A percentile compares a stretch with the other conserved stretches of the same genome.
Conservation (phyloP, 2,113 vertebrate genomes). For the Anhinga rufa region DNA sequence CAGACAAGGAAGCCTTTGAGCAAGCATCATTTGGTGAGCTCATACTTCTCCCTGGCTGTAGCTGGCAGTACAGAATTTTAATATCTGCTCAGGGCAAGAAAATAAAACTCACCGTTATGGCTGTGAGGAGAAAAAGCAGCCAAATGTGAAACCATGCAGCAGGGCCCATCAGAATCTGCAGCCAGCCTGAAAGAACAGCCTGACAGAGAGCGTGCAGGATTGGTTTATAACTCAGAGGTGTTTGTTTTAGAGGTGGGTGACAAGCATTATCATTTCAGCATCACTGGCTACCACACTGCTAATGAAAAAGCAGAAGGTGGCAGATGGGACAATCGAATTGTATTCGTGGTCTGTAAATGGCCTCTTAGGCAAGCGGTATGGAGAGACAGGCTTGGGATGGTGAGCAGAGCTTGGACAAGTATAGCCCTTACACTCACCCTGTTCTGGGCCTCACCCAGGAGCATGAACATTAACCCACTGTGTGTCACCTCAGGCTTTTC, state of each 20-base stretch:
- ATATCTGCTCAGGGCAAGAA: background rate
- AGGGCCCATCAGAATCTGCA: background rate
- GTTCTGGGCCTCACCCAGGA: background rate
- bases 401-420: background rate
- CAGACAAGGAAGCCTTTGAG: background rate
- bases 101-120: background rate
- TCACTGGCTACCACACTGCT: background rate
- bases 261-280: background rate
- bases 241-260: background rate
- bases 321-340: background rate
- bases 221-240: background rate
- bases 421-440: background rate
- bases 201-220: background rate
- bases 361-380: background rate
- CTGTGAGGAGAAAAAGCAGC: background rate
- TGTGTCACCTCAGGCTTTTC: background rate
- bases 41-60: background rate
- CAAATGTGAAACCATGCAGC: background rate
- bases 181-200: background rate
- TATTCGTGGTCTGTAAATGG: background rate
- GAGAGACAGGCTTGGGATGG: background rate
- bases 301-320: background rate
- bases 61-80: background rate
- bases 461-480: background rate
- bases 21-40: background rate